These are phyloP conservation scores for Maylandia zebra DNA, from an alignment of 2,113 vertebrate genomes.

Conservation along the genomic window DNA sequence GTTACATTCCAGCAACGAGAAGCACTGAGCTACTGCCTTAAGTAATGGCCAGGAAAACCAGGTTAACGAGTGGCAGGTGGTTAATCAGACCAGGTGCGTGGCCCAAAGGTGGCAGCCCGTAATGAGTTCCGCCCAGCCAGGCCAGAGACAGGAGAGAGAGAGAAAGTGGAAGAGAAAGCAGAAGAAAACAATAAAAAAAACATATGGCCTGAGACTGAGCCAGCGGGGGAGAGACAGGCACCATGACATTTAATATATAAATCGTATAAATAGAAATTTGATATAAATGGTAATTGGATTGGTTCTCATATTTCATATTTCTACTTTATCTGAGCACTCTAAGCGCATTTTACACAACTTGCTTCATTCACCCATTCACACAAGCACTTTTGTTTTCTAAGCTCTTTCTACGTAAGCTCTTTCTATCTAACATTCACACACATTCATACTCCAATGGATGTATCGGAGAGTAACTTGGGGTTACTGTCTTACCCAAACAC, in stretches of 20 bases:
- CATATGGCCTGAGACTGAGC: neutral
- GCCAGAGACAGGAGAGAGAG: neutral
- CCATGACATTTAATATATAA: neutral
- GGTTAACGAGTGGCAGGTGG: neutral
- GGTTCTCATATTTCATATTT: neutral
- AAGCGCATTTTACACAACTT: fast-evolving
- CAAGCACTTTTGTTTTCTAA: neutral
- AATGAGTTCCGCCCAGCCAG: neutral
- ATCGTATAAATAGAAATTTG: neutral
- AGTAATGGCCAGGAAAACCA: neutral
- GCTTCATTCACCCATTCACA: neutral
- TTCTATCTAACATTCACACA: neutral
- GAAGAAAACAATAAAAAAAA: neutral
- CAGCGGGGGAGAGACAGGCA: neutral
- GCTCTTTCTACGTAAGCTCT: neutral
- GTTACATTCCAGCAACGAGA: neutral
- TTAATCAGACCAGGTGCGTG: neutral
- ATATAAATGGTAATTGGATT: neutral
- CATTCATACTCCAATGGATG: neutral
- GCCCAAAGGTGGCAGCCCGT: neutral
- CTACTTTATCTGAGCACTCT: neutral
- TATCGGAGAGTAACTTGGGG: neutral
- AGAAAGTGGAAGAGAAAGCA: neutral
- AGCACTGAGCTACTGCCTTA: neutral
- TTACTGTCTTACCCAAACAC: neutral